phyloP scores from a whole-genome alignment of 2,888 invertebrate species.

The Anagyrus pseudococci region DNA sequence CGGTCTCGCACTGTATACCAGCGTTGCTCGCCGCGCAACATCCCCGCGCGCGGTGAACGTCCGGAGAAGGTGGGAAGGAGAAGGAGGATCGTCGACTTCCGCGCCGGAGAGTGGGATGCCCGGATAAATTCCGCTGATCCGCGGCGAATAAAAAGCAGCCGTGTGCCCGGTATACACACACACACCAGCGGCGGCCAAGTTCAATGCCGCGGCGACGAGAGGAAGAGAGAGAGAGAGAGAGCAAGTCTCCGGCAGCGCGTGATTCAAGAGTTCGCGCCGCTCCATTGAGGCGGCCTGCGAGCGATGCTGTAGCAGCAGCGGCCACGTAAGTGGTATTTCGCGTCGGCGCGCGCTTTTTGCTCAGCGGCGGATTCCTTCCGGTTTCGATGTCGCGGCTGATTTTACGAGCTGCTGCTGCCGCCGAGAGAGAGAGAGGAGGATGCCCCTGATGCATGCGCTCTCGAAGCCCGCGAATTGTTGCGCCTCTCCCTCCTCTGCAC shows the following conservation, averaged over 20 bases:
- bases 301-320: not conserved
- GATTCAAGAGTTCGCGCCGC: constrained; percentile 9
- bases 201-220: constrained; percentile 43
- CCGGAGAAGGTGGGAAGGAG: not conserved
- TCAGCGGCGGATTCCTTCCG: constrained; percentile 13
- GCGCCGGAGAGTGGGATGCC: not conserved
- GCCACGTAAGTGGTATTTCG: constrained; percentile 5
- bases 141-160: constrained; percentile 33
- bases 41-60: not conserved
- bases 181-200: constrained; percentile 48
- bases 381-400: constrained; percentile 6
- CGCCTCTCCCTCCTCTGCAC: not conserved
- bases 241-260: constrained; percentile 20
- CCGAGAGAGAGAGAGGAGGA: no score
- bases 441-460: constrained; percentile 11
- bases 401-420: constrained; percentile 2
- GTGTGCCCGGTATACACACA: not conserved
- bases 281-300: not conserved
- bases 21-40: no score
- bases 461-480: constrained; percentile 3
- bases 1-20: no score
- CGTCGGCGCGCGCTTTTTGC: constrained; percentile 14
- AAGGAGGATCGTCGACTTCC: not conserved
- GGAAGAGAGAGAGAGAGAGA: not conserved
- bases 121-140: constrained; percentile 35